A percentile compares a stretch with the other conserved stretches of the same genome.
phyloP scores from a whole-genome alignment of 2,888 invertebrate species.

The Branchellion lobata region DNA sequence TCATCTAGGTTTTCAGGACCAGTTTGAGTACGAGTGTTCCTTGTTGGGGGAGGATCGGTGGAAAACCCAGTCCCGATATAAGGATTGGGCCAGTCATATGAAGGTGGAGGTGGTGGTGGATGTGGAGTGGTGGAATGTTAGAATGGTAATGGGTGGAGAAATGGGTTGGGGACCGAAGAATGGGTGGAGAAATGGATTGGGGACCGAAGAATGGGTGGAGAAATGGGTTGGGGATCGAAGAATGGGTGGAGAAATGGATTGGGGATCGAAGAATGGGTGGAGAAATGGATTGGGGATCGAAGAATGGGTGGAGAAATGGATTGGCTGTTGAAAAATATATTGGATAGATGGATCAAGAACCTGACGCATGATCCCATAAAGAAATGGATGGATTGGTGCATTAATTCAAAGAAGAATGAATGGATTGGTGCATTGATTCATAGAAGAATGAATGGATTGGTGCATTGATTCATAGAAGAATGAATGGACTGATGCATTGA shows the following conservation, averaged over 20 bases:
- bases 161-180: no score
- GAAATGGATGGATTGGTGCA: no score
- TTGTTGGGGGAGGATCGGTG: conserved; percentile 69
- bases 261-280: not conserved
- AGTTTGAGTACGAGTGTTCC: conserved; percentile 87
- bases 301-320: no score
- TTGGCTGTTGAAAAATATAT: no score
- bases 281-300: no score
- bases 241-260: not conserved
- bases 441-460: not conserved
- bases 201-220: no score
- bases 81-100: conserved; percentile 71
- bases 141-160: not conserved
- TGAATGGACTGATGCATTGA: not conserved
- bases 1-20: conserved; percentile 81
- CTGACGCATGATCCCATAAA: no score
- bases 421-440: not conserved
- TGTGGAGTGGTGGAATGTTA: not conserved
- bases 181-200: no score
- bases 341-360: no score
- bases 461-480: not conserved
- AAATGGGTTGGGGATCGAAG: no score
- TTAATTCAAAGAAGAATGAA: no score
- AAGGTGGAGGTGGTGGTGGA: conserved; percentile 29
- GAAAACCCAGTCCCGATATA: conserved; percentile 69